A percentile compares a stretch with the other conserved stretches of the same genome.
Conservation (phyloP, 1,140 invertebrate genomes). For the Dryas iulia region DNA sequence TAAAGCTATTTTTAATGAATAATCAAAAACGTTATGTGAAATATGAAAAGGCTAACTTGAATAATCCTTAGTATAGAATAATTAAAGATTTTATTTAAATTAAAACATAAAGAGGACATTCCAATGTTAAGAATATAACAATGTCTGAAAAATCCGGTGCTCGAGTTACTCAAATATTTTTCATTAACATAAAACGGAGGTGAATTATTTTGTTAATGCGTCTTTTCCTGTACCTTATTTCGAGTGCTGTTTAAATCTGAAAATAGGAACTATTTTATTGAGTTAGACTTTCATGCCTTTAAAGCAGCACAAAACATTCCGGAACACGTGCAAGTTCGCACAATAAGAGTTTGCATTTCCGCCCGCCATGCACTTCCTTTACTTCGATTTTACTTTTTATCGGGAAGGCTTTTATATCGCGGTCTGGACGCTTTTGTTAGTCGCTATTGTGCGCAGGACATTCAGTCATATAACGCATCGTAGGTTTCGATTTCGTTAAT, state of each 20-base stretch:
- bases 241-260: slow-evolving; percentile 37
- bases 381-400: slow-evolving; percentile 77
- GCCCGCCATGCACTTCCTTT: slow-evolving; percentile 77
- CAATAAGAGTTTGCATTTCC: slow-evolving; percentile 79
- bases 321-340: slow-evolving; percentile 78
- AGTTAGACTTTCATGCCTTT: slow-evolving; percentile 56
- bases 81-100: too few relatives aligned
- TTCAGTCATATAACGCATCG: slow-evolving; percentile 71
- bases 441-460: slow-evolving; percentile 64
- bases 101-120: background rate
- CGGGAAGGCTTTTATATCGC: slow-evolving; percentile 64
- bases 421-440: slow-evolving; percentile 69
- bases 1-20: background rate
- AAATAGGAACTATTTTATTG: slow-evolving; percentile 54
- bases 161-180: slow-evolving; percentile 7
- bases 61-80: background rate
- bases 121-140: background rate
- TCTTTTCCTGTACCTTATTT: background rate
- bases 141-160: background rate
- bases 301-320: slow-evolving; percentile 67
- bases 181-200: slow-evolving; percentile 11
- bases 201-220: background rate
- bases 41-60: background rate
- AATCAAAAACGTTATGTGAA: background rate
- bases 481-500: slow-evolving; percentile 79